Conservation (phyloP, 2,888 invertebrate species). For the Tenthredo mesomela region DNA sequence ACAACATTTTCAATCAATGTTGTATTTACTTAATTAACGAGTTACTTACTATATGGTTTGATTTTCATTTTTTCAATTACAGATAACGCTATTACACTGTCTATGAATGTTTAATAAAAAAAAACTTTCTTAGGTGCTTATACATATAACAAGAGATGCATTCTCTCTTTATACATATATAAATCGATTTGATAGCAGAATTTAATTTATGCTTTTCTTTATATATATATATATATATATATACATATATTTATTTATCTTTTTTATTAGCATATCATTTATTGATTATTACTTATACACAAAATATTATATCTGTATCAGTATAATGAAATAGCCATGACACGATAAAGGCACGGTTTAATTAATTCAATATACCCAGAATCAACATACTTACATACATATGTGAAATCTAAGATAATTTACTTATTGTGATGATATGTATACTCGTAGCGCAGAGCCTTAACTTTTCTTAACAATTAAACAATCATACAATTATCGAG, state of each 20-base stretch:
- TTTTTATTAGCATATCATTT: not conserved
- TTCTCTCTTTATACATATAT: not conserved
- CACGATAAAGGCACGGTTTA: not conserved
- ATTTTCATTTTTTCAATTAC: not conserved
- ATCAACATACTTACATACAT: not conserved
- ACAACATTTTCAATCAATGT: not conserved
- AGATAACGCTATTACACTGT: not conserved
- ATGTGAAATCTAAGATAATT: not conserved
- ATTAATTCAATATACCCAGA: too few relatives aligned
- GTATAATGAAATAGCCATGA: not conserved
- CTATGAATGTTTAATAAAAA: slow-evolving; percentile 9
- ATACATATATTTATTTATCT: not conserved
- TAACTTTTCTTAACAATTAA: not conserved
- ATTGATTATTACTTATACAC: not conserved
- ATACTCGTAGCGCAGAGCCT: slow-evolving; percentile 4
- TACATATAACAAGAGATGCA: not conserved
- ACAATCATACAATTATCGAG: slow-evolving; percentile 17
- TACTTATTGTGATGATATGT: not conserved
- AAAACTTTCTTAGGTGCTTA: slow-evolving; percentile 20
- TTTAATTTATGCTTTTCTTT: not conserved
- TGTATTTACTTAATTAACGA: slow-evolving; percentile 13
- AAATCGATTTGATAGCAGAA: slow-evolving; percentile 10
- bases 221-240: too few relatives aligned
- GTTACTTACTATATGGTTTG: slow-evolving; percentile 4
- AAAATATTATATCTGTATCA: not conserved